A percentile compares a stretch with the other conserved stretches of the same genome.
Evolutionary conservation across 2,113 vertebrate species (phyloP).

Genomic region (Panthera leo): DNA sequence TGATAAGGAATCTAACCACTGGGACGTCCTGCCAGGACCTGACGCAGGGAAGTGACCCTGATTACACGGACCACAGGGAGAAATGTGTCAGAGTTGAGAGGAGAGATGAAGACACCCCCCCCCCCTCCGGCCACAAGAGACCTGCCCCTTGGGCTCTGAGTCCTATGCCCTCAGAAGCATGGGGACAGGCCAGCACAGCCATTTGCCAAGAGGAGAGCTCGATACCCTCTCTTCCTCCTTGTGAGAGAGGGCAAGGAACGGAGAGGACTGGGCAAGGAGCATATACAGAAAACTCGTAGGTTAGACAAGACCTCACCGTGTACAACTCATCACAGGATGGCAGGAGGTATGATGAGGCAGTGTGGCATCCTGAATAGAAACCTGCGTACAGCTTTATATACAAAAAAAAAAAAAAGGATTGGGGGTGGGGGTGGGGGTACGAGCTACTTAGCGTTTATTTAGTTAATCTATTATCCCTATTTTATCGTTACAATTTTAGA

Average conservation of each 20-base stretch:
- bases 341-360: background rate
- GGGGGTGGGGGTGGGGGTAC: rapidly evolving
- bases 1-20: background rate
- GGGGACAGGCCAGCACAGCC: background rate
- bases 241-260: background rate
- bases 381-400: background rate
- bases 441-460: background rate
- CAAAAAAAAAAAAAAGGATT: background rate
- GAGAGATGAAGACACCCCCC: background rate
- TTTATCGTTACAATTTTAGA: background rate
- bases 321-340: background rate
- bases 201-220: background rate
- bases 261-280: background rate
- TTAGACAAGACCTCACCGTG: background rate
- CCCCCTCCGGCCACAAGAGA: background rate
- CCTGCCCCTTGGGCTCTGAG: background rate
- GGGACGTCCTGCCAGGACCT: background rate
- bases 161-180: background rate
- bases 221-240: background rate
- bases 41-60: background rate
- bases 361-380: background rate
- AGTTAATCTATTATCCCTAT: background rate
- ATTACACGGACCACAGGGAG: background rate
- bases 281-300: background rate
- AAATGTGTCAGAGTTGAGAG: background rate